Conservation (phyloP, 2,113 vertebrate species). For the Urocolius indicus region DNA sequence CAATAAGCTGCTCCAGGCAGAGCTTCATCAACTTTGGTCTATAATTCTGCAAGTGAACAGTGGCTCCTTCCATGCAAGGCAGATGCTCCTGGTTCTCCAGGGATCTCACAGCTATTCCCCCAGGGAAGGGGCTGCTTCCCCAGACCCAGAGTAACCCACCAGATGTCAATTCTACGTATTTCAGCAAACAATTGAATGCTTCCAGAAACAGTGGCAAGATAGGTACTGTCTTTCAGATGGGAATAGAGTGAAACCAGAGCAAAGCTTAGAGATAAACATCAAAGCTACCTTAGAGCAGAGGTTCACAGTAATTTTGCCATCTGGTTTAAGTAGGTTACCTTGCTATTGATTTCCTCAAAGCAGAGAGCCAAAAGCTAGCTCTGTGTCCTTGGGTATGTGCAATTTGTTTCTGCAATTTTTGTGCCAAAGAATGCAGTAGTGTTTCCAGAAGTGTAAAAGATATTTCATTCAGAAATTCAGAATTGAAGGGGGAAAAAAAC, state of each 20-base stretch:
- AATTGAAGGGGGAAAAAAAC: not conserved
- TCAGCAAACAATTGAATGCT: not conserved
- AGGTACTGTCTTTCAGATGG: not conserved
- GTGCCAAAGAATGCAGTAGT: not conserved
- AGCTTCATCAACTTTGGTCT: not conserved
- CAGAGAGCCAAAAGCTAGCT: not conserved
- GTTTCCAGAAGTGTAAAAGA: not conserved
- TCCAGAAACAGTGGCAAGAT: not conserved
- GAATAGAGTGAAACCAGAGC: not conserved
- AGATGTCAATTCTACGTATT: not conserved
- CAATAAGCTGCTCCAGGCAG: not conserved
- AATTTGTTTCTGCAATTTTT: not conserved
- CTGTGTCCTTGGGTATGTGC: not conserved
- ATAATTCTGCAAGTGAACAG: not conserved
- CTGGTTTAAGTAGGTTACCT: not conserved
- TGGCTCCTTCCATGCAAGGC: not conserved
- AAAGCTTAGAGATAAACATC: not conserved
- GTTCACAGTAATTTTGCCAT: not conserved
- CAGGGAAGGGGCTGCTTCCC: not conserved
- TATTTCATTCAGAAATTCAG: not conserved
- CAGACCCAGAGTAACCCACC: not conserved
- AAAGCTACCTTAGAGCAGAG: not conserved
- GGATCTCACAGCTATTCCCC: not conserved
- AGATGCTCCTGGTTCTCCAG: not conserved
- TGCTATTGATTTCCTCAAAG: not conserved